These are phyloP conservation scores for Philopotamus ludificatus DNA, from an alignment of 1,140 invertebrate species.

Conservation along the genomic window DNA sequence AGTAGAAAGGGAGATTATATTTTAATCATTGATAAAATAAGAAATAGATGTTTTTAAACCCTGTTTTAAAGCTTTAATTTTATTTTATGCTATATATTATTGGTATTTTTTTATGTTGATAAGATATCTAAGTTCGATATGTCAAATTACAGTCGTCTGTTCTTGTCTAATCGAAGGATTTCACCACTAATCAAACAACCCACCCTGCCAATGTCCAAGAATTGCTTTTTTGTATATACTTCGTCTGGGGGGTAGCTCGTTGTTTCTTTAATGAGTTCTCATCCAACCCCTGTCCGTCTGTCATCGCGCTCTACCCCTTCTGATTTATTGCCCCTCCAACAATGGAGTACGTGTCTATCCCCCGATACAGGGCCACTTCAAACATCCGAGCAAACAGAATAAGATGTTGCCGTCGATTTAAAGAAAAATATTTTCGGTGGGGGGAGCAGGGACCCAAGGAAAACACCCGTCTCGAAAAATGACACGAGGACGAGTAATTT, in stretches of 20 bases:
- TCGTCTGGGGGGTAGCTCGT: slow-evolving; percentile 2
- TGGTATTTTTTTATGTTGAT: no score
- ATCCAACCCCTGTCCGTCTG: slow-evolving; percentile 29
- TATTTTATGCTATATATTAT: no score
- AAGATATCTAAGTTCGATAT: no score
- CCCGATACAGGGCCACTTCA: slow-evolving; percentile 1
- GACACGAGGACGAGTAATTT: background rate
- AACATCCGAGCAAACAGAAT: slow-evolving; percentile 16
- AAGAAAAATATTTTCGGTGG: background rate
- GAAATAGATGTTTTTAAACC: no score
- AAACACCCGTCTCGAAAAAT: no score
- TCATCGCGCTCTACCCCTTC: slow-evolving; percentile 25
- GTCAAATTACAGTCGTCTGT: background rate
- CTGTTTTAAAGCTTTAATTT: no score
- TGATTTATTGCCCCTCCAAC: slow-evolving; percentile 30
- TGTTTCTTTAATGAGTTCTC: slow-evolving; percentile 37
- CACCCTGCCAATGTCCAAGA: background rate
- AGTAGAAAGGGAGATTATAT: no score
- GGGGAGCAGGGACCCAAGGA: background rate
- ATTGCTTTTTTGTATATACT: background rate
- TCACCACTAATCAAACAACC: slow-evolving; percentile 14
- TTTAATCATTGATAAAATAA: no score
- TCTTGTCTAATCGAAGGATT: slow-evolving; percentile 19
- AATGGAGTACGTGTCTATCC: slow-evolving; percentile 10
- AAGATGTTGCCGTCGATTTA: background rate